Evolutionary conservation across 2,888 invertebrate genomes (phyloP).

Genomic region (Volucella zonaria): DNA sequence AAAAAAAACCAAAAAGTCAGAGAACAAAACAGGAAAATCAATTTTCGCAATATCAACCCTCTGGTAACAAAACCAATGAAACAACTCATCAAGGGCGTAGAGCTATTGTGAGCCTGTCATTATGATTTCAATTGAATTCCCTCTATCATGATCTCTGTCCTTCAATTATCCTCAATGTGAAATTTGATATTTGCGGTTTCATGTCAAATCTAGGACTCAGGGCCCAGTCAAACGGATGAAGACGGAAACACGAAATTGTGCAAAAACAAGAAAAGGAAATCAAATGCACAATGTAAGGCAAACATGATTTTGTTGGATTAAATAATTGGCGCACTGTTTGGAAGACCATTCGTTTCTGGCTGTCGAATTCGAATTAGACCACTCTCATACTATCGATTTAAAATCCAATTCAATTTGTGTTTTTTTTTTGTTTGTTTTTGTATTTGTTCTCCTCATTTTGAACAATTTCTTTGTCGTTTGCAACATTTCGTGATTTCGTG

Average conservation of each 20-base stretch:
- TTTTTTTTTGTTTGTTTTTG: not conserved
- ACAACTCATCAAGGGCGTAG: slow-evolving; percentile 14
- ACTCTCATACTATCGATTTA: slow-evolving; percentile 44
- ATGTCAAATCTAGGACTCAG: slow-evolving; percentile 38
- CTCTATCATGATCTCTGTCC: slow-evolving; percentile 42
- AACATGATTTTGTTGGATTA: slow-evolving; percentile 24
- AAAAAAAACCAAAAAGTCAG: not conserved
- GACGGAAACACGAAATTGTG: slow-evolving; percentile 32
- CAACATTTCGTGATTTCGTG: slow-evolving; percentile 42
- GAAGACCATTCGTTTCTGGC: not conserved
- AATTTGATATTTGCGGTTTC: slow-evolving; percentile 55
- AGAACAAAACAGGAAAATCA: not conserved
- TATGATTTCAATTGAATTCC: slow-evolving; percentile 50
- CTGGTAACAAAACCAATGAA: slow-evolving; percentile 16
- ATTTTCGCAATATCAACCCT: not conserved
- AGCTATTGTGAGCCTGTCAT: slow-evolving; percentile 1
- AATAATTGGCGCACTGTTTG: slow-evolving; percentile 29
- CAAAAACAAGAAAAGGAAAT: slow-evolving; percentile 65
- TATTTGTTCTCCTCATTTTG: not conserved
- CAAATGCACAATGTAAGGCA: slow-evolving; percentile 37
- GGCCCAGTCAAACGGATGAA: not conserved
- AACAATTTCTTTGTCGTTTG: not conserved
- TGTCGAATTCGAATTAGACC: slow-evolving; percentile 52
- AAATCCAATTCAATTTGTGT: slow-evolving; percentile 54
- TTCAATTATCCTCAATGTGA: slow-evolving; percentile 46